phyloP scores from a whole-genome alignment of 2,888 invertebrate species.

The Oligia strigilis region DNA sequence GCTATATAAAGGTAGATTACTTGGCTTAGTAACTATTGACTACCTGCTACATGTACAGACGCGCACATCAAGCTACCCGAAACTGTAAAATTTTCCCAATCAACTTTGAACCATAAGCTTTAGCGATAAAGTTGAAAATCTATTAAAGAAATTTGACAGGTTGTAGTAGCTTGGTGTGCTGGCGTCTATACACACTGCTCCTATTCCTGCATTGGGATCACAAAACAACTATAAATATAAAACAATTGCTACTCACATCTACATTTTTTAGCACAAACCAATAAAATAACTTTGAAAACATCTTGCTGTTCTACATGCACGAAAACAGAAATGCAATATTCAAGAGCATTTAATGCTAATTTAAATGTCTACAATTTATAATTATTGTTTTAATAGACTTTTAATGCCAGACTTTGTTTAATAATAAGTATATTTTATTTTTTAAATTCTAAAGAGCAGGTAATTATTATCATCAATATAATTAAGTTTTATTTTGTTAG shows the following conservation, averaged over 20 bases:
- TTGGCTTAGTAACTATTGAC: background rate
- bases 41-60: background rate
- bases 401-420: conserved; percentile 76
- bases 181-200: background rate
- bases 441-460: conserved; percentile 68
- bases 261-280: conserved; percentile 27
- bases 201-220: conserved; percentile 32
- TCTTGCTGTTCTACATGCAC: conserved; percentile 15
- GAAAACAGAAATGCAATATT: conserved; percentile 48
- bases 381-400: conserved; percentile 72
- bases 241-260: conserved; percentile 25
- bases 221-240: conserved; percentile 11
- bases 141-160: no score
- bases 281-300: conserved; percentile 15
- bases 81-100: no score
- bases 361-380: conserved; percentile 66
- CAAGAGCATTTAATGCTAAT: conserved; percentile 75
- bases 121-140: no score
- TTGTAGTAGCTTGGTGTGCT: no score
- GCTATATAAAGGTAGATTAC: no score
- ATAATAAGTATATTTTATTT: conserved; percentile 58
- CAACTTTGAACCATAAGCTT: no score
- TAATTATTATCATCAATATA: conserved; percentile 68
- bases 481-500: conserved; percentile 57
- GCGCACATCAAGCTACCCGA: no score